Conservation (phyloP, 2,888 invertebrate genomes). For the Lathronympha strigana region DNA sequence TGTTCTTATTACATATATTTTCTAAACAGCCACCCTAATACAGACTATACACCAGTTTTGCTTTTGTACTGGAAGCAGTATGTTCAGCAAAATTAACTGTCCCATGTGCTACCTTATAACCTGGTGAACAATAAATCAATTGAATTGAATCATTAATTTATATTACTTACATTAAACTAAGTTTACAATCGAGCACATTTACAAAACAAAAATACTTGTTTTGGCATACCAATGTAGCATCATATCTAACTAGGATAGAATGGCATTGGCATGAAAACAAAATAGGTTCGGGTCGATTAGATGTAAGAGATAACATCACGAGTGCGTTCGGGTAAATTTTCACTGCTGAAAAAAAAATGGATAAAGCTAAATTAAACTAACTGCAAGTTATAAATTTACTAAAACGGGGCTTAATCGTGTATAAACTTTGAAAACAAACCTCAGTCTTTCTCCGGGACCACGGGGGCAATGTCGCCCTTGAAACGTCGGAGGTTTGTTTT, state of each 20-base stretch:
- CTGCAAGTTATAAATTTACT: too few relatives aligned
- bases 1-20: too few relatives aligned
- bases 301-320: not conserved
- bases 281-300: not conserved
- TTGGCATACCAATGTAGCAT: not conserved
- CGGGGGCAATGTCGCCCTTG: too few relatives aligned
- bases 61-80: slow-evolving; percentile 11
- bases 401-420: too few relatives aligned
- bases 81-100: not conserved
- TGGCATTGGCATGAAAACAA: slow-evolving; percentile 3
- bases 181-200: slow-evolving; percentile 7
- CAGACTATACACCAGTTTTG: not conserved
- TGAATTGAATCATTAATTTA: not conserved
- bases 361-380: too few relatives aligned
- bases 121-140: not conserved
- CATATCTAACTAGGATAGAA: not conserved
- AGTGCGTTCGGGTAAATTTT: slow-evolving; percentile 8
- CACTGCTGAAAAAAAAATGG: slow-evolving; percentile 5
- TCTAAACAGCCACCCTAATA: too few relatives aligned
- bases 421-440: too few relatives aligned
- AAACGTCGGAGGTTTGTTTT: too few relatives aligned
- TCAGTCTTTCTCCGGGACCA: too few relatives aligned
- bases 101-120: slow-evolving; percentile 1
- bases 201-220: not conserved
- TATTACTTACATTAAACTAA: not conserved